Evolutionary conservation across 2,888 invertebrate species (phyloP).

Genomic region (Heliconius charithonia): DNA sequence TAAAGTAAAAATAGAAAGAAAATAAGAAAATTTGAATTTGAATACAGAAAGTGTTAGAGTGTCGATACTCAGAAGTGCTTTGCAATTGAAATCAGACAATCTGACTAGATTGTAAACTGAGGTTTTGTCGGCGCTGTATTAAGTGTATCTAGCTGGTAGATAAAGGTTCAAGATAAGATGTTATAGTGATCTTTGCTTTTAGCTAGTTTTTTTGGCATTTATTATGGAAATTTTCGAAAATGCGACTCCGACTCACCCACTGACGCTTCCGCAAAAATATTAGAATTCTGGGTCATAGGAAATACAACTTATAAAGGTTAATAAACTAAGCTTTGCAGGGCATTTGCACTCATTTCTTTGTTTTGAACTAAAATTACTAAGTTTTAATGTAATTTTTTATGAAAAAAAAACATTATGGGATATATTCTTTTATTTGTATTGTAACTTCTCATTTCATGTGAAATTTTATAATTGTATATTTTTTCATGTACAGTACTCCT

Average conservation of each 20-base stretch:
- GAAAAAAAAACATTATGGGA: too few species aligned
- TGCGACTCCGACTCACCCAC: not conserved
- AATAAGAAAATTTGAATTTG: not conserved
- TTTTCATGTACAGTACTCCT: too few species aligned
- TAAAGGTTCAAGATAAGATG: not conserved
- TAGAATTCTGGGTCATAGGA: not conserved
- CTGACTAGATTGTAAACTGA: conserved; percentile 33
- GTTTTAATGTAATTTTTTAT: too few species aligned
- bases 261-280: not conserved
- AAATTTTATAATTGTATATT: too few species aligned
- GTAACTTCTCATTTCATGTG: too few species aligned
- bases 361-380: too few species aligned
- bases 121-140: not conserved
- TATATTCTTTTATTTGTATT: too few species aligned
- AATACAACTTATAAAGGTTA: not conserved
- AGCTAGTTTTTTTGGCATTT: too few species aligned
- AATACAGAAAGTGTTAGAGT: conserved; percentile 1
- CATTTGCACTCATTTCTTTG: too few species aligned
- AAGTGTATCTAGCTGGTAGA: not conserved
- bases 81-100: conserved; percentile 36
- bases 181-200: not conserved
- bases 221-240: not conserved
- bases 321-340: not conserved
- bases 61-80: conserved; percentile 10
- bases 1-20: not conserved